Evolutionary conservation across 2,888 invertebrate genomes (phyloP), one percentile per base, ranked within the genome.

Genomic region (Hipparchia semele): DNA sequence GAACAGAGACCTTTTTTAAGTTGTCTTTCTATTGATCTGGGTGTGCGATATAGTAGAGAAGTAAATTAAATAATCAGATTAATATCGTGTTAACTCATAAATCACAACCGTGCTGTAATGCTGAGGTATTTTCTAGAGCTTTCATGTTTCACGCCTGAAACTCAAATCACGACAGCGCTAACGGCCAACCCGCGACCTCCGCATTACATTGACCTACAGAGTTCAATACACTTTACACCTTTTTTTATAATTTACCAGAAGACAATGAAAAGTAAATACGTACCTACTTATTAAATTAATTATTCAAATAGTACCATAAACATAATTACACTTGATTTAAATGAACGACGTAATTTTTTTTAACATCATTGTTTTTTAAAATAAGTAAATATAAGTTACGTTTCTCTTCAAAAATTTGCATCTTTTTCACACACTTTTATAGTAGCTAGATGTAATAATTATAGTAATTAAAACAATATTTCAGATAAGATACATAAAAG

Each of bases 171-270:
- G 73, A 79, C 71, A 59, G 49, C 54, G 73, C 73, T 39, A 39
- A 10, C 10, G 70, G 75, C 69, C 75, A 76, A 76, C 80, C 77
- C 4, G 67, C 77, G 81, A 81, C 83, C 80, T 82, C 83, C 80
- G 79, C 80, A 81, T 78, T 80, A 83, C 78, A 79, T 77, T 79
- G 82, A 79, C 78, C 80, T 76, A 77, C 80, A 81, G 23, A 23
- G 89, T 87, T 89, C 87, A 87, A 85, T 84, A 87, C 79, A 74
- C 76, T 72, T 71, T 72, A 65, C 58, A 64, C 62, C 58, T 71
- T 76, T 74, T 74, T 69, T 77, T 81, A 81, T 82, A 62, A 53
- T 61, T 39, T n/a, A 46, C 23, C 51, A 45, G 49, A 13, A 65
- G 58, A 69, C 51, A 65, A 69, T 62, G 13, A 68, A 33, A 39